Conservation (phyloP, 1,140 invertebrate genomes). For the Zaprionus nigranus region DNA sequence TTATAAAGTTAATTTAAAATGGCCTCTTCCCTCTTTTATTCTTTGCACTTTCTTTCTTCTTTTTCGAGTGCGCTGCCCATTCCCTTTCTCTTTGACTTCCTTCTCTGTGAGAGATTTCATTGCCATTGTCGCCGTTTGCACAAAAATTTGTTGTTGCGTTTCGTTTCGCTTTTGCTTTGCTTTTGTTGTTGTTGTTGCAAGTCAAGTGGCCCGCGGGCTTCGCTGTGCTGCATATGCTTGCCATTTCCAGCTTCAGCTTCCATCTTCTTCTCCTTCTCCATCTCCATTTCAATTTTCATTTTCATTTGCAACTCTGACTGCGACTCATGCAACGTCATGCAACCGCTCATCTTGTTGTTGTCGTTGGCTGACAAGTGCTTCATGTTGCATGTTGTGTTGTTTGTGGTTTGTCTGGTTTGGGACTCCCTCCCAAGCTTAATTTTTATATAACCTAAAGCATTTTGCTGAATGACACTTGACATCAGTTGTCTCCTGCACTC, state of each 20-base stretch:
- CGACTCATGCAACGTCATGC: background rate
- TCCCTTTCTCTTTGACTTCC: slow-evolving; percentile 26
- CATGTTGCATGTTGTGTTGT: slow-evolving; percentile 19
- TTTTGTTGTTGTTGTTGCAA: slow-evolving; percentile 47
- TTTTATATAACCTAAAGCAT: slow-evolving; percentile 67
- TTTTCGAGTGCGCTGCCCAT: background rate
- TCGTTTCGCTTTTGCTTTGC: slow-evolving; percentile 42
- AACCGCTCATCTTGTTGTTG: slow-evolving; percentile 26
- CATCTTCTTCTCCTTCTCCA: slow-evolving; percentile 48
- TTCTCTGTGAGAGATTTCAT: slow-evolving; percentile 26
- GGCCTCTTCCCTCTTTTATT: background rate
- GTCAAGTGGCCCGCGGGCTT: slow-evolving; percentile 61
- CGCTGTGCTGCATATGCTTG: slow-evolving; percentile 45
- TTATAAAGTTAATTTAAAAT: background rate
- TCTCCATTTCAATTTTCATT: slow-evolving; percentile 31
- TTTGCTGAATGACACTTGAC: slow-evolving; percentile 64
- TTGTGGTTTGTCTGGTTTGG: slow-evolving; percentile 1
- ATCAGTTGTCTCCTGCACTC: slow-evolving; percentile 1
- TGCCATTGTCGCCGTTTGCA: slow-evolving; percentile 39
- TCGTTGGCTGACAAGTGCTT: slow-evolving; percentile 37
- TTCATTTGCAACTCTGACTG: slow-evolving; percentile 33
- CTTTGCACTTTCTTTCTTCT: background rate
- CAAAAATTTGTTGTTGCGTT: slow-evolving; percentile 40
- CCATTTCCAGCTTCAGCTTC: slow-evolving; percentile 16
- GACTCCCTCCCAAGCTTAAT: slow-evolving; percentile 49